These are phyloP conservation scores for Rallus crepitans DNA, from an alignment of 2,797 vertebrate species.

Conservation along the genomic window DNA sequence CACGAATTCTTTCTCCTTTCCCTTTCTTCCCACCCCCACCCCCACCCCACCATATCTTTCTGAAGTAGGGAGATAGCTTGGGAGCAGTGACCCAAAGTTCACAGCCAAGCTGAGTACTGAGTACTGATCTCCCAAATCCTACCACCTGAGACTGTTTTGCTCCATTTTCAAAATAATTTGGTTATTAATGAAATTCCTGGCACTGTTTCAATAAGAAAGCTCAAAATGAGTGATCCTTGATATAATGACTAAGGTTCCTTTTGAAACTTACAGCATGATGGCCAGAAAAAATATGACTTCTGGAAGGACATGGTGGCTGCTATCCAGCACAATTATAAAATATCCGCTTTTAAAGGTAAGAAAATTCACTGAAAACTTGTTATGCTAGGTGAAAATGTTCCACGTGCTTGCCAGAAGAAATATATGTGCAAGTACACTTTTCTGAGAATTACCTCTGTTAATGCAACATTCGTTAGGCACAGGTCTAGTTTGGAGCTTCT, in stretches of 20 bases:
- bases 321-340: slow-evolving; percentile 97
- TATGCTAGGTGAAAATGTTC: neutral
- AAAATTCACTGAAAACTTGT: neutral
- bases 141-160: neutral
- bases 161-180: neutral
- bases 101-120: neutral
- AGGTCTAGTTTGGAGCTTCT: neutral
- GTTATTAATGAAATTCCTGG: neutral
- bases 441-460: too few species aligned
- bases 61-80: neutral
- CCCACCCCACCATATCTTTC: accelerated
- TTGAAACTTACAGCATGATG: slow-evolving; percentile 81
- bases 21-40: neutral
- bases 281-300: slow-evolving; percentile 90
- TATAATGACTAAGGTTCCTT: slow-evolving; percentile 30
- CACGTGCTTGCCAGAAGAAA: neutral
- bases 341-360: slow-evolving; percentile 95
- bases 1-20: neutral
- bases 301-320: slow-evolving; percentile 95
- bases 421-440: neutral
- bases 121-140: neutral
- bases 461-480: neutral
- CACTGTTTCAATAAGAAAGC: neutral
- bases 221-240: neutral
- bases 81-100: neutral